Evolutionary conservation across 2,888 invertebrate species (phyloP).

Genomic region (Thecocarcelia acutangulata): DNA sequence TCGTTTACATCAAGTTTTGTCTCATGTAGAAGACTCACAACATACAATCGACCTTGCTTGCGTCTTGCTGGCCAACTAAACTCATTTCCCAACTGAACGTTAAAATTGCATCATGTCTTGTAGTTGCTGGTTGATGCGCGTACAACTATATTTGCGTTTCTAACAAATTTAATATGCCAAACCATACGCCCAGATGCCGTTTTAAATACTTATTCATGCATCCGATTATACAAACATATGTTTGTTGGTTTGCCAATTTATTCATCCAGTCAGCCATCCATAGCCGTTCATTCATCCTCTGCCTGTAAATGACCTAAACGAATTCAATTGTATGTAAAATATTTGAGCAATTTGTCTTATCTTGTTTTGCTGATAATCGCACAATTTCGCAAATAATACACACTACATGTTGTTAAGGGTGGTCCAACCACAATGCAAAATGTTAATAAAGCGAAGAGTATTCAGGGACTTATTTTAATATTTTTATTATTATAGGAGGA

Average conservation of each 20-base stretch:
- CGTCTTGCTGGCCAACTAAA: conserved; percentile 16
- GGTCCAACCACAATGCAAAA: too few species aligned
- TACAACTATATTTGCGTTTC: neutral
- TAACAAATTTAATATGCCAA: conserved; percentile 36
- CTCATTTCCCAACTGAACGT: conserved; percentile 31
- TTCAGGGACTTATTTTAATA: too few species aligned
- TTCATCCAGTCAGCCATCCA: neutral
- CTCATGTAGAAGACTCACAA: neutral
- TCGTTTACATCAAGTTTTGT: neutral
- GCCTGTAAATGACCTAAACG: neutral
- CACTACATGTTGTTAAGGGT: too few species aligned
- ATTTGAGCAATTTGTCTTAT: neutral
- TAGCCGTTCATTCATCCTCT: neutral
- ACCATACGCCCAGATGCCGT: conserved; percentile 13
- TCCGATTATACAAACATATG: too few species aligned
- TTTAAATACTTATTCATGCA: conserved; percentile 37
- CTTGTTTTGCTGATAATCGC: conserved; percentile 23
- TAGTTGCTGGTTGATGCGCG: neutral
- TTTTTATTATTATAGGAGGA: too few species aligned
- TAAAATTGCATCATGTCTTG: conserved; percentile 33
- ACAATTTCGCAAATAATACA: conserved; percentile 7
- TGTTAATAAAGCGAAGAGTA: too few species aligned
- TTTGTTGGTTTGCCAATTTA: neutral
- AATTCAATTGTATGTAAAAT: neutral
- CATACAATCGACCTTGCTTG: conserved; percentile 35